phyloP scores from a whole-genome alignment of 2,797 vertebrate genomes.

The Takifugu ocellatus region DNA sequence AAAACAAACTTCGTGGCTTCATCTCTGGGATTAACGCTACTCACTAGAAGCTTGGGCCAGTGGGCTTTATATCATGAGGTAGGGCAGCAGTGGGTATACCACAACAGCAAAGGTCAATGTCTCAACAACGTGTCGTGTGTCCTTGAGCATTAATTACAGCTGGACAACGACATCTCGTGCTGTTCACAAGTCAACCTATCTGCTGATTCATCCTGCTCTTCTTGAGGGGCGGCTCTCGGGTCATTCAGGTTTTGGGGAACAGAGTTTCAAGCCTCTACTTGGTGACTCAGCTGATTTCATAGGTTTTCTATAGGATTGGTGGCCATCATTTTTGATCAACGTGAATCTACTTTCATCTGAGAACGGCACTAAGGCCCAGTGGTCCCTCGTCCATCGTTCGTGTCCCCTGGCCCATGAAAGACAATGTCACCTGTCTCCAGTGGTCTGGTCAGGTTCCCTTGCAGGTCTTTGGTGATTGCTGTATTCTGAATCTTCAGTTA shows the following conservation, averaged over 20 bases:
- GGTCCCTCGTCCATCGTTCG: background rate
- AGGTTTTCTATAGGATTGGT: background rate
- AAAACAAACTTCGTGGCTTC: no score
- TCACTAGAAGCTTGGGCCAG: no score
- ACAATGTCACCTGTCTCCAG: no score
- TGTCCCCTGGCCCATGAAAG: background rate
- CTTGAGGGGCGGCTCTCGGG: background rate
- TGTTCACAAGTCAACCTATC: background rate
- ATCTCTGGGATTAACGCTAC: no score
- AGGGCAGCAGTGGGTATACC: background rate
- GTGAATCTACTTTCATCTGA: no score
- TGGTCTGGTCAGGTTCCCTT: no score
- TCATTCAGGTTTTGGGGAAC: background rate
- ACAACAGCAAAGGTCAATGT: background rate
- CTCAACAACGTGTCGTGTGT: background rate
- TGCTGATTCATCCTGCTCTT: background rate
- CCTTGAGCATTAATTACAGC: conserved; percentile 1
- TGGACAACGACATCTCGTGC: background rate
- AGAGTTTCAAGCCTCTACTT: background rate
- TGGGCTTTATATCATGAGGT: no score
- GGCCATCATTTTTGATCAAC: no score
- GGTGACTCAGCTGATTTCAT: background rate
- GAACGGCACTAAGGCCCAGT: background rate
- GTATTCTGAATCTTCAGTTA: no score
- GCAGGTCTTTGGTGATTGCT: no score